Percentiles rank a stretch among this genome's conserved stretches.
Evolutionary conservation across 2,797 vertebrate species (phyloP).

Genomic region (Uromys caudimaculatus): DNA sequence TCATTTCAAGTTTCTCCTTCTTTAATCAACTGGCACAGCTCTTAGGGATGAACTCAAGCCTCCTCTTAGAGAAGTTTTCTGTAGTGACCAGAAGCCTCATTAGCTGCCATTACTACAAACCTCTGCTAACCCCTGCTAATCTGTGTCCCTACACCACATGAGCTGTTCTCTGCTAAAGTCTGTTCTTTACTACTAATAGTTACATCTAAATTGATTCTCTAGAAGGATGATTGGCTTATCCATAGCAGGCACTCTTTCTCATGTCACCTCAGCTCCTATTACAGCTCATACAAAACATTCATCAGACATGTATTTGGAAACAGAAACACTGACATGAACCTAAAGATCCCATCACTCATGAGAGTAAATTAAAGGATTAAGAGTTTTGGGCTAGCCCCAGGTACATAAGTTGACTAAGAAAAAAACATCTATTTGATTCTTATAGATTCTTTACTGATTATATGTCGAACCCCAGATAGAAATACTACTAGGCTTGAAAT

Average conservation of each 20-base stretch:
- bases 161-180: background rate
- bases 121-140: background rate
- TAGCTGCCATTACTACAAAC: background rate
- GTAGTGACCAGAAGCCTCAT: background rate
- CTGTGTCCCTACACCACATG: background rate
- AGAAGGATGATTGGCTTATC: background rate
- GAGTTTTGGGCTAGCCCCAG: background rate
- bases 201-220: background rate
- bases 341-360: background rate
- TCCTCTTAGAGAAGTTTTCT: background rate
- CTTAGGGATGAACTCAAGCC: background rate
- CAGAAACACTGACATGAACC: background rate
- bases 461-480: background rate
- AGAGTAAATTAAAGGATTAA: background rate
- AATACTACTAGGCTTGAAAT: background rate
- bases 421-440: background rate
- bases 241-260: background rate
- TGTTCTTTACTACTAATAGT: background rate
- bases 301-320: background rate
- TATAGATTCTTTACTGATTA: background rate
- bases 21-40: background rate
- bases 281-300: background rate
- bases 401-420: background rate
- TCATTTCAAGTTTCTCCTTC: background rate
- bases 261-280: background rate